Base-by-base conservation (phyloP, 2,113 vertebrate species). In the Coracopsis vasa region DNA sequence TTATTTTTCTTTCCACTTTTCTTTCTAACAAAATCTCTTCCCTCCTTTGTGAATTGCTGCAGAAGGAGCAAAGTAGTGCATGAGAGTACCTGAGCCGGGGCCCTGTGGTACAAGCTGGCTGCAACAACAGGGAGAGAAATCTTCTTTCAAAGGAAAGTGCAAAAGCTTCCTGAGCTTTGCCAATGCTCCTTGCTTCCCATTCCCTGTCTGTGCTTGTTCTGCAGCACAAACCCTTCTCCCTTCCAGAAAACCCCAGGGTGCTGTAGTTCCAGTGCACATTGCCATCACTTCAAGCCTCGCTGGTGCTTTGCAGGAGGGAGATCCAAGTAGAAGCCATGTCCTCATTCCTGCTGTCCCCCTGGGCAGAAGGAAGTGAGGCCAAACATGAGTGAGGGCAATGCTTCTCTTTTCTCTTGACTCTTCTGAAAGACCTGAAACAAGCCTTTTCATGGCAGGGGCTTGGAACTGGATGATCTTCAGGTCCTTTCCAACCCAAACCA, bases 301-400 rank as follows among this genome's bases (percentile, higher is more conserved):
- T 47, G 65, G 58, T 19, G 27, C 42, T 77, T 75, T 58, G n/a
- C 58, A 45, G 53, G 16, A 58, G 29, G 39, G 66, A 87, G 84
- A 66, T 65, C 48, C 81, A 44, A 16, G 35, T 4, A 24, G 66
- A 62, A 88, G 56, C 29, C 1, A 4, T n/a, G 56, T 33, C 18
- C 48, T 20, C 0, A 0, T 33, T 77, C 1, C 0, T 88, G 58
- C n/a, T 94, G 10, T 27, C 74, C 16, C 0, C 5, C 58, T 70
- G 48, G 9, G 28, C 66, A n/a, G 73, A 51, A 82, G 47, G 77
- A 74, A 60, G 3, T 8, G 62, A 45, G 9, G 69, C 21, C 25
- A 45, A 41, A 21, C 23, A 5, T 4, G 45, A 42, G 18, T 0
- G 7, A 56, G 45, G 58, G 31, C 27, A 60, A 13, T 0, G 2